Percentiles rank a stretch among this genome's conserved stretches.
These are phyloP conservation scores for Corapipo altera DNA, from an alignment of 2,113 vertebrate species.

Conservation along the genomic window DNA sequence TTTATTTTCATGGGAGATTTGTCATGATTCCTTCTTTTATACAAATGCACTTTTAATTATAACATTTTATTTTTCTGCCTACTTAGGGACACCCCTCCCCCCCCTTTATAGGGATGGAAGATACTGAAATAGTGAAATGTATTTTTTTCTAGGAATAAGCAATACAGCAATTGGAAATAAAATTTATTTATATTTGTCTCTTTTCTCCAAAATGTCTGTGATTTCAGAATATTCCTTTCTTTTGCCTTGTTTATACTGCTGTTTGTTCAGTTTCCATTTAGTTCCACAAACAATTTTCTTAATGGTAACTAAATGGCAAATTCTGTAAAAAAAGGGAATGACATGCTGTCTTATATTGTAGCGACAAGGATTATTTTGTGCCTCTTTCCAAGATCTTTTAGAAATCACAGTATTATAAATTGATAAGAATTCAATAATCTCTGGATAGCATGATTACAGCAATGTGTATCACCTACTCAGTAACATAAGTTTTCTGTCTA, in stretches of 20 bases:
- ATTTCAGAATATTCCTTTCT: background rate
- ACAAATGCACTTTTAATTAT: background rate
- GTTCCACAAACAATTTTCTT: background rate
- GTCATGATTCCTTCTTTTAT: background rate
- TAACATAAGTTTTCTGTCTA: background rate
- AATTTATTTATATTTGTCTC: background rate
- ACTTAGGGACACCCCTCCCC: accelerated
- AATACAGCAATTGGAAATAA: background rate
- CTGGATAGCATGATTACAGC: background rate
- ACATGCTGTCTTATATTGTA: background rate
- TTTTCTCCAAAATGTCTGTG: background rate
- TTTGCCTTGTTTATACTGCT: background rate
- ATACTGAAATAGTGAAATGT: background rate
- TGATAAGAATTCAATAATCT: background rate
- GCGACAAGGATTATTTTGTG: background rate
- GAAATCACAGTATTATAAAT: background rate
- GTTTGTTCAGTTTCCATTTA: background rate
- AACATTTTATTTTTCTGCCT: background rate
- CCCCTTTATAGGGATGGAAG: background rate
- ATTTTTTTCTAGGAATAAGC: background rate
- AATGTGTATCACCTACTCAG: background rate
- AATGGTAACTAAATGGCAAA: background rate
- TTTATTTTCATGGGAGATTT: background rate
- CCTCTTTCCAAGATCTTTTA: background rate
- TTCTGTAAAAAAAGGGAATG: background rate